Base-by-base conservation (phyloP, 1,140 invertebrate species). In the Temnothorax longispinosus region DNA sequence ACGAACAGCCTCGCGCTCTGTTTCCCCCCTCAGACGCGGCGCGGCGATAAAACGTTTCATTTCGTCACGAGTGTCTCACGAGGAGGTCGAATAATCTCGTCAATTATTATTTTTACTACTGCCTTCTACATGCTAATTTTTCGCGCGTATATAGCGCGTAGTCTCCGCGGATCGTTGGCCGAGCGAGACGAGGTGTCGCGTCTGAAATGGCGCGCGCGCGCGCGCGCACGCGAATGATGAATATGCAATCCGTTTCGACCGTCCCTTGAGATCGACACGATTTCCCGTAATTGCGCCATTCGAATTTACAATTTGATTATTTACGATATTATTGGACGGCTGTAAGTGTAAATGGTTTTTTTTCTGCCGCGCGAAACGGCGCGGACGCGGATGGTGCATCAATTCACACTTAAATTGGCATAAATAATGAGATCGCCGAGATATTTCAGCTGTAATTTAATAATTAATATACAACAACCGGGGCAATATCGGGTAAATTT, bases 41-140 rank as follows among this genome's bases (percentile, higher is more conserved):
- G 50, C 58, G 58, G 81, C 87, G 89, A 91, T 91, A 91, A 91
- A 91, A 90, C 89, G 87, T 88, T 91, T 84, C 89, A 78, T 90
- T 90, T 88, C 89, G 75, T 58, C 15, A 58, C 69, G 72, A 81
- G 62, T 74, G 76, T 86, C 81, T 74, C 64, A 74, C 81, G 58
- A 90, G 78, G 47, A 71, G 80, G 76, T 77, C 64, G 89, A 88
- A 58, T 90, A 91, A 91, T 91, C 89, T 88, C 89, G 56, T 77
- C 86, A 80, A 91, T 91, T 85, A 91, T 90, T 90, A 87, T 78
- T 90, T 86, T 88, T 86, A 90, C 88, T 87, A 44, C 85, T 75
- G 69, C 65, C 89, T 89, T 89, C 88, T 89, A 84, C 80, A 90
- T 90, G 88, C 88, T 90, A 89, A 90, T 90, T 90, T 89, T 87